Conservation (phyloP, 2,113 vertebrate genomes). For the Campylomormyrus numenius region DNA sequence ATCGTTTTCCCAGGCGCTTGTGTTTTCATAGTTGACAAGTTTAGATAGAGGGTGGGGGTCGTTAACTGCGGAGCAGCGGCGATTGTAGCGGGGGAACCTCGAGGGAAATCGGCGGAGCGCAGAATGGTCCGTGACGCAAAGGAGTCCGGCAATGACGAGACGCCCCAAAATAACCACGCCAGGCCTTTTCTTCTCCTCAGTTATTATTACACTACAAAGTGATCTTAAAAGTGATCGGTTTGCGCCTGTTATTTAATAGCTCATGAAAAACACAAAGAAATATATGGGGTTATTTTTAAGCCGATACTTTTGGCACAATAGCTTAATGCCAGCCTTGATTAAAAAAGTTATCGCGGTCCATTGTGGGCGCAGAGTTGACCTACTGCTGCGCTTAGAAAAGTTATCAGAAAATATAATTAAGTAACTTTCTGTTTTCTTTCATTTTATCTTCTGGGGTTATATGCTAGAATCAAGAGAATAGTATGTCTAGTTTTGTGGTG, state of each 20-base stretch:
- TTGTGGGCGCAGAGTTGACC: neutral
- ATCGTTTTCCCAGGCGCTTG: constrained; percentile 31
- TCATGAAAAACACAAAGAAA: neutral
- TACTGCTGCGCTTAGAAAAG: neutral
- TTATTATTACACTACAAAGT: constrained; percentile 20
- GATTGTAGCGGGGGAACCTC: constrained; percentile 62
- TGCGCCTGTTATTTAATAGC: neutral
- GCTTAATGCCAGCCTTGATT: constrained; percentile 3
- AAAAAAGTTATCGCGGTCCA: neutral
- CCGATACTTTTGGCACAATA: constrained; percentile 23
- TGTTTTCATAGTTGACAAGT: constrained; percentile 27
- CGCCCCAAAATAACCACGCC: constrained; percentile 62
- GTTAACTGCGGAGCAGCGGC: constrained; percentile 66
- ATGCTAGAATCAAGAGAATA: neutral
- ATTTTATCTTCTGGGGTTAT: neutral
- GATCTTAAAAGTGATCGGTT: neutral
- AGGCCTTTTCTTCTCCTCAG: constrained; percentile 15
- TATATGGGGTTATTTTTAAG: neutral
- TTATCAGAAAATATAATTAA: neutral
- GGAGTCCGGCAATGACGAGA: constrained; percentile 73
- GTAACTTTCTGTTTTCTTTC: neutral
- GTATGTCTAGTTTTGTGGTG: neutral
- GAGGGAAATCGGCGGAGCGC: constrained; percentile 66
- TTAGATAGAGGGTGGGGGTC: constrained; percentile 43
- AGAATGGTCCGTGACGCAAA: constrained; percentile 77